Percentiles rank a stretch among this genome's conserved stretches.
These are phyloP conservation scores for Cardinalis cardinalis DNA, from an alignment of 2,113 vertebrate genomes.

Conservation along the genomic window DNA sequence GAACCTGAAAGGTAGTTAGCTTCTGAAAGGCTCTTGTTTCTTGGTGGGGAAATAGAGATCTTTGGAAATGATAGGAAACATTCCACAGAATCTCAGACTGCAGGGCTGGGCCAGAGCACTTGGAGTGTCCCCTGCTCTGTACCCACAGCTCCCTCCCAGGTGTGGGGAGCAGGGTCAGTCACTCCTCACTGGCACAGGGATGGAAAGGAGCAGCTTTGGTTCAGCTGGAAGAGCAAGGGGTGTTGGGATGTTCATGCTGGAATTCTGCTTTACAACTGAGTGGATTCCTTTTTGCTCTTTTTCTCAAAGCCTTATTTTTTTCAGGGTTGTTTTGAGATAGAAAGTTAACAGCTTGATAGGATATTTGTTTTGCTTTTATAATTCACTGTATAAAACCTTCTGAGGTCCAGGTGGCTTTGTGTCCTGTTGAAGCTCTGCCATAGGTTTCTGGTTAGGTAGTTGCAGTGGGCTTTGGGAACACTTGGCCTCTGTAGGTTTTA, in stretches of 20 bases:
- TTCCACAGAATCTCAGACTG: background rate
- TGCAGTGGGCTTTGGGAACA: background rate
- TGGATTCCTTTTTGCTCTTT: background rate
- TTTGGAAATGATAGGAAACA: background rate
- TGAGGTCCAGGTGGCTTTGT: background rate
- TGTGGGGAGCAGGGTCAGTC: background rate
- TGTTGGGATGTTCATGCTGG: background rate
- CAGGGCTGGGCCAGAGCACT: background rate
- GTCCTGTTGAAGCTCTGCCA: background rate
- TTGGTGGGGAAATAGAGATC: background rate
- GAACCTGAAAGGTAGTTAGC: constrained; percentile 8
- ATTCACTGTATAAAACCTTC: background rate
- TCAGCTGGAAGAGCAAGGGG: background rate
- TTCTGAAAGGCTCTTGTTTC: background rate
- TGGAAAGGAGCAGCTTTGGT: background rate
- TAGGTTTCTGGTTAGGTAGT: background rate
- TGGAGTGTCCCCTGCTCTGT: background rate
- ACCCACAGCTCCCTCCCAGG: background rate
- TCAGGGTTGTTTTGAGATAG: background rate
- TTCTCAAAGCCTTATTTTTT: background rate
- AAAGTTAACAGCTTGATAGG: background rate
- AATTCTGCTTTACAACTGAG: background rate
- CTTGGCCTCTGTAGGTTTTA: background rate
- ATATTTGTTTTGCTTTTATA: background rate
- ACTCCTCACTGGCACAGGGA: background rate